Evolutionary conservation across 2,888 invertebrate genomes (phyloP).

Genomic region (Plemyria rubiginata): DNA sequence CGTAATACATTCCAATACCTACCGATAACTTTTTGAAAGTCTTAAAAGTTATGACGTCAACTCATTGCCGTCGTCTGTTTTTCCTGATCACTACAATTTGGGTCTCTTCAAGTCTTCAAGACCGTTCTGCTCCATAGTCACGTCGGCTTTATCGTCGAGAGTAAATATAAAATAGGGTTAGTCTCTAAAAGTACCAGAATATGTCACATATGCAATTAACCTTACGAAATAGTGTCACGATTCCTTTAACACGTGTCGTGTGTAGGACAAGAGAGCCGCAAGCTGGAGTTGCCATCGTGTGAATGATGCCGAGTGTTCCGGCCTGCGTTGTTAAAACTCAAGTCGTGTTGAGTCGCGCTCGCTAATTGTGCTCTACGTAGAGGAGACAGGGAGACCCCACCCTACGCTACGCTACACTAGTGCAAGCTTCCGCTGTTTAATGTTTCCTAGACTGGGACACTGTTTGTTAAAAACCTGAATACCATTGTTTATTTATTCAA

Average conservation of each 20-base stretch:
- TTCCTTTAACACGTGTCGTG: constrained; percentile 55
- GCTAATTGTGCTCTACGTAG: constrained; percentile 81
- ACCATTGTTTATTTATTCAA: too few relatives aligned
- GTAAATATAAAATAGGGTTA: too few relatives aligned
- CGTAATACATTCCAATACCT: too few relatives aligned
- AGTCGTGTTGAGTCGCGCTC: constrained; percentile 81
- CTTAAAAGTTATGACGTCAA: too few relatives aligned
- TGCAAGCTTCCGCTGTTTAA: constrained; percentile 49
- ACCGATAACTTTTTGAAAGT: too few relatives aligned
- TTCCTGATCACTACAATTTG: too few relatives aligned
- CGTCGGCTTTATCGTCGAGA: too few relatives aligned
- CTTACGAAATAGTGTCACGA: constrained; percentile 44
- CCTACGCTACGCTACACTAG: constrained; percentile 47
- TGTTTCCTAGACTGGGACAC: constrained; percentile 9
- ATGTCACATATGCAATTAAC: constrained; percentile 24
- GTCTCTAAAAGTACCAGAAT: too few relatives aligned
- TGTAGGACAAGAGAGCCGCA: constrained; percentile 61
- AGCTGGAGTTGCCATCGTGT: constrained; percentile 63
- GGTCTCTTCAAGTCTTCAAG: too few relatives aligned
- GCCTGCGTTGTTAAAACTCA: constrained; percentile 82
- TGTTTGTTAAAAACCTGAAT: background rate
- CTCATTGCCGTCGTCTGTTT: too few relatives aligned
- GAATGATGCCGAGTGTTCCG: constrained; percentile 77
- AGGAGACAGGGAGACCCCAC: constrained; percentile 43
- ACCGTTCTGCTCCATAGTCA: too few relatives aligned